Conservation (phyloP, 1,140 invertebrate species). For the Drosophila orosa region DNA sequence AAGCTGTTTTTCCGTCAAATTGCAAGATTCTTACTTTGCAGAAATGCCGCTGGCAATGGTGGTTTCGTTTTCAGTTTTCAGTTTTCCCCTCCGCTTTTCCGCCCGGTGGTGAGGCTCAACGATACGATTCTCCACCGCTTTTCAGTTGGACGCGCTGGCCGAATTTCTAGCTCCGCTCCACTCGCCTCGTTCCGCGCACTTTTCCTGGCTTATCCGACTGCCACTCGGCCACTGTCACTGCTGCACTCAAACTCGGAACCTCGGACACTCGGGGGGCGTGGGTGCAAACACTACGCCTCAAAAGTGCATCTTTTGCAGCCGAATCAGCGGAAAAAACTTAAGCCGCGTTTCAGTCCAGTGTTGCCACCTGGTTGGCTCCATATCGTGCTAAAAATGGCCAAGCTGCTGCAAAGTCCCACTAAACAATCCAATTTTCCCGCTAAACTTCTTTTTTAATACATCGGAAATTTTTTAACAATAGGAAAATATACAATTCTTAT, state of each 20-base stretch:
- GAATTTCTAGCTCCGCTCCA: slow-evolving; percentile 13
- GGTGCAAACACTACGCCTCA: slow-evolving; percentile 40
- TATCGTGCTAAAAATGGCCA: neutral
- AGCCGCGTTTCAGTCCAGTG: slow-evolving; percentile 35
- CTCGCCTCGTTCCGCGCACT: slow-evolving; percentile 31
- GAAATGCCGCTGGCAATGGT: slow-evolving; percentile 10
- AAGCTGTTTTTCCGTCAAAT: neutral
- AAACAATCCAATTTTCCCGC: neutral
- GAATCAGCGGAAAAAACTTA: slow-evolving; percentile 34
- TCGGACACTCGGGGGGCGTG: slow-evolving; percentile 30
- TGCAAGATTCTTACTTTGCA: slow-evolving; percentile 17
- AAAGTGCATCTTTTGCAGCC: slow-evolving; percentile 52
- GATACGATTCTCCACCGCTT: slow-evolving; percentile 16
- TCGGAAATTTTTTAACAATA: neutral
- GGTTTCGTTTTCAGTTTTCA: slow-evolving; percentile 16
- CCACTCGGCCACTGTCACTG: slow-evolving; percentile 23
- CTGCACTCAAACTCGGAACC: slow-evolving; percentile 27
- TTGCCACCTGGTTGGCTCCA: neutral
- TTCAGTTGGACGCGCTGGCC: slow-evolving; percentile 26
- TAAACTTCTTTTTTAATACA: neutral
- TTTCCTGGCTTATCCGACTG: slow-evolving; percentile 27
- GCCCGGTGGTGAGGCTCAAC: slow-evolving; percentile 13
- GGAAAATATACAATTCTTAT: neutral
- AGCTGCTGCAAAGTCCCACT: neutral
- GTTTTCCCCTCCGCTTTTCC: slow-evolving; percentile 27